phyloP scores from a whole-genome alignment of 2,113 vertebrate species.

The Charina bottae region DNA sequence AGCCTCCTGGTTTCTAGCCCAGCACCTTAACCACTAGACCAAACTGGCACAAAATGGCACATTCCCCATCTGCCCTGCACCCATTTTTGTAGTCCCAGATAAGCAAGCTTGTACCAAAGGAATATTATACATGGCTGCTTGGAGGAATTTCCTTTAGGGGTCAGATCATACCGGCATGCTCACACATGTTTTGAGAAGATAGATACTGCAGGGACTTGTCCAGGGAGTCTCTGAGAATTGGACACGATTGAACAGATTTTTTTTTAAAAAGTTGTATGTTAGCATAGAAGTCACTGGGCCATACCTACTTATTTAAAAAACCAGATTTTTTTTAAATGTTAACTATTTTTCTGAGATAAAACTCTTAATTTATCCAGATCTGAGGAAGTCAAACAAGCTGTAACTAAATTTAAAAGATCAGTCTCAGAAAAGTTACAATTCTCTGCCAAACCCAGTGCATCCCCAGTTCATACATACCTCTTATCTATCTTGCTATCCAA shows the following conservation, averaged over 20 bases:
- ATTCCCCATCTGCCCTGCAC: not conserved
- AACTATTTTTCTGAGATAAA: not conserved
- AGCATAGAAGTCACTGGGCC: not conserved
- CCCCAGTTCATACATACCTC: conserved; percentile 56
- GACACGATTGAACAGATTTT: no score
- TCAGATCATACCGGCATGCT: not conserved
- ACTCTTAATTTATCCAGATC: not conserved
- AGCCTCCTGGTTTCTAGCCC: no score
- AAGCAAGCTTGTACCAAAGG: no score
- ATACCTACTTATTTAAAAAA: not conserved
- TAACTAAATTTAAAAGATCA: not conserved
- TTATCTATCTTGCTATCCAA: conserved; percentile 66
- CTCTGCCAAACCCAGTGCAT: not conserved
- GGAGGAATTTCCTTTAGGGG: not conserved
- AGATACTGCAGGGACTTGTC: no score
- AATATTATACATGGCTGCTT: not conserved
- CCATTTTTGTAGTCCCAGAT: not conserved
- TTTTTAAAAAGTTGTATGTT: not conserved
- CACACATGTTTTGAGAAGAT: not conserved
- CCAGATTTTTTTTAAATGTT: not conserved
- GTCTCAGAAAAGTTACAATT: not conserved
- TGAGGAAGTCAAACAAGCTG: not conserved
- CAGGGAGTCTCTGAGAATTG: no score
- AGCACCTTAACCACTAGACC: no score
- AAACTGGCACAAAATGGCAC: no score